Percentiles rank a stretch among this genome's conserved stretches.
Evolutionary conservation across 2,113 vertebrate genomes (phyloP).

Genomic region (Calidris pugnax): DNA sequence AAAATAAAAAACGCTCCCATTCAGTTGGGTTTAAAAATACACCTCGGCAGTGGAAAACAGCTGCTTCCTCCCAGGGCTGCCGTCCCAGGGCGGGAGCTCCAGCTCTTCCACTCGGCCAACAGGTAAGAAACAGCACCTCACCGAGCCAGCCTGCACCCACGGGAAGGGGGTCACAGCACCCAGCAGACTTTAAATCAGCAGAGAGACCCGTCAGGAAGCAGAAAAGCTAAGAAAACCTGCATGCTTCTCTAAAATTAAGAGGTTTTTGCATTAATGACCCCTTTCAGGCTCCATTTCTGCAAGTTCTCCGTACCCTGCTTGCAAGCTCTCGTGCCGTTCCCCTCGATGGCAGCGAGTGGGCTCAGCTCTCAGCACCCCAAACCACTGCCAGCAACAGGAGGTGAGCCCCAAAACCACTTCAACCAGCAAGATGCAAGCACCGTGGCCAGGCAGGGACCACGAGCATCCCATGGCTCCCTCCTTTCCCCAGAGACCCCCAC

Average conservation of each 20-base stretch:
- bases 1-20: not conserved
- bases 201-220: not conserved
- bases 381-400: rapidly evolving
- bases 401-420: rapidly evolving
- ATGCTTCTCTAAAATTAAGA: rapidly evolving
- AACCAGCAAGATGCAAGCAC: rapidly evolving
- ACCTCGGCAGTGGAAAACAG: conserved; percentile 37
- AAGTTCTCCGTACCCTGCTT: not conserved
- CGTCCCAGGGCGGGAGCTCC: rapidly evolving
- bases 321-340: rapidly evolving
- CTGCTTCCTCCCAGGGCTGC: conserved; percentile 33
- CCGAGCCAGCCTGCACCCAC: rapidly evolving
- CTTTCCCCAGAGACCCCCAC: rapidly evolving
- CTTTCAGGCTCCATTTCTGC: rapidly evolving
- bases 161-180: not conserved
- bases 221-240: not conserved
- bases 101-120: rapidly evolving
- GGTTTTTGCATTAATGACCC: not conserved
- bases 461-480: not conserved
- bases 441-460: not conserved
- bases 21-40: conserved; percentile 35
- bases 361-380: rapidly evolving
- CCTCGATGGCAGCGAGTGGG: rapidly evolving
- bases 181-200: rapidly evolving
- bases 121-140: not conserved